Evolutionary conservation across 1,140 invertebrate species (phyloP), one percentile per base, ranked within the genome.

Genomic region (Armadillidium nasatum): DNA sequence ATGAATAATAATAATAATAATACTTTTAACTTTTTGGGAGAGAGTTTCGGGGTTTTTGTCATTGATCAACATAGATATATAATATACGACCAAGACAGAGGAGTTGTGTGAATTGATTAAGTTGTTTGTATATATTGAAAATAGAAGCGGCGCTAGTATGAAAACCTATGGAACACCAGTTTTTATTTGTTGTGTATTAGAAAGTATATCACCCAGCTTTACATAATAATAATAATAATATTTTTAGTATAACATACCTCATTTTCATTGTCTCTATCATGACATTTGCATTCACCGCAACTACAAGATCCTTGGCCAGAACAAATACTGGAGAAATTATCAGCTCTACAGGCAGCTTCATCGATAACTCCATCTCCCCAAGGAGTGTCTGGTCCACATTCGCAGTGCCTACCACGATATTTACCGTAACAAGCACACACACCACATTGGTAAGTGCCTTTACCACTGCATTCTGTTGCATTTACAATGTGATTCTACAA

Each of bases 391-490:
- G 43, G 23, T 43, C 69, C 69, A 45, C 75, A 76, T 44, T 72
- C 70, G 43, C 96, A 98, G 72, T 86, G 88, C 82, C 91, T 89
- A 69, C 96, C 96, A 84, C 93, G 95, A 82, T 89, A 89, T 50
- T 88, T 88, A 7, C 89, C 85, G 77, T 91, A 85, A 85, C 96
- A 98, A 77, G 91, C 88, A 83, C 96, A 98, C 79, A 96, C 89
- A 68, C 95, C 96, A 85, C 95, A 98, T 83, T 91, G 91, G 1
- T 90, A 87, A 7, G 89, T 90, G 67, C 93, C 93, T 68, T 86
- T 84, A 0, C 85, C 83, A 79, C 86, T 90, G 84, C 93, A 95
- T 44, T 77, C 50, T 4, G 77, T 69, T 4, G 84, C 82, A 67
- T 73, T 21, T 4, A 43, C 50, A 10, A 75, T 78, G 76, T 83